Evolutionary conservation across 2,113 vertebrate genomes (phyloP).

Genomic region (Lethenteron reissneri): DNA sequence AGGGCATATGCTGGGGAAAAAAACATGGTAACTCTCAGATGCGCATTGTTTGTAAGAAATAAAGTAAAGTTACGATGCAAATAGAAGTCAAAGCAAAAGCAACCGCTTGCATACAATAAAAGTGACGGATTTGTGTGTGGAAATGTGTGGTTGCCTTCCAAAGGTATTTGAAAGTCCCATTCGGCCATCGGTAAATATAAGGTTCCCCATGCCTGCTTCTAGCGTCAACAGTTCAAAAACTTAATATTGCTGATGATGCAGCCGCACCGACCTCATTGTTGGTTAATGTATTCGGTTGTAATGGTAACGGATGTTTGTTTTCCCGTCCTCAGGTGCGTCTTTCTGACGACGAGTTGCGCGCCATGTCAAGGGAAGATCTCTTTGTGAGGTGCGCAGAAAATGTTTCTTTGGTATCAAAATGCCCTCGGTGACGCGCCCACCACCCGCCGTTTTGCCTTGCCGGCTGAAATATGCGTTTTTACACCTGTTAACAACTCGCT

Average conservation of each 20-base stretch:
- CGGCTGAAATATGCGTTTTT: background rate
- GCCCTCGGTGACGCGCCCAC: background rate
- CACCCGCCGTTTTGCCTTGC: background rate
- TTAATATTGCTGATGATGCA: background rate
- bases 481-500: too few relatives aligned
- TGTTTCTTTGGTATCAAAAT: background rate
- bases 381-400: conserved; percentile 43
- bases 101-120: too few relatives aligned
- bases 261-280: background rate
- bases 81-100: too few relatives aligned
- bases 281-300: background rate
- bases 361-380: conserved; percentile 73
- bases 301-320: too few relatives aligned
- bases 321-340: conserved; percentile 51
- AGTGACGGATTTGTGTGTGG: too few relatives aligned
- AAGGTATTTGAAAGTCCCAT: background rate
- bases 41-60: too few relatives aligned
- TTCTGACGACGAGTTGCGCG: conserved; percentile 92
- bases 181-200: background rate
- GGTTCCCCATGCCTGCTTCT: background rate
- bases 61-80: too few relatives aligned
- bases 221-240: background rate
- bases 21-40: too few relatives aligned
- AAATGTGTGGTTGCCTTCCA: background rate
- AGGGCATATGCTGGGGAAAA: too few relatives aligned